A percentile compares a stretch with the other conserved stretches of the same genome.
phyloP scores from a whole-genome alignment of 2,888 invertebrate genomes.

The Tanytarsus gracilentus region DNA sequence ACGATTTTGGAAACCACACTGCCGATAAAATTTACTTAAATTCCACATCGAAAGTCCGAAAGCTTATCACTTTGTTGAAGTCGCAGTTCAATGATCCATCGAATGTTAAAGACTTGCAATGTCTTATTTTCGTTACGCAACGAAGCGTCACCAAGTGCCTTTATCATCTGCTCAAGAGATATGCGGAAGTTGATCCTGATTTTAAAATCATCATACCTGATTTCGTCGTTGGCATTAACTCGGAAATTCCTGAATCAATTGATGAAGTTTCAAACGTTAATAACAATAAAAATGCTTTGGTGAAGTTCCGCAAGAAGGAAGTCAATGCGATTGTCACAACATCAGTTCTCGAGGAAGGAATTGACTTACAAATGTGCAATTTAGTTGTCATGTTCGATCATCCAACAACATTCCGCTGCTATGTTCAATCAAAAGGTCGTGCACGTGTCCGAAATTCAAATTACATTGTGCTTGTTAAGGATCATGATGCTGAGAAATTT shows the following conservation, averaged over 20 bases:
- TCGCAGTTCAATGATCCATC: slow-evolving; percentile 45
- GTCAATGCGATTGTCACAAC: slow-evolving; percentile 63
- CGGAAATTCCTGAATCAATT: slow-evolving; percentile 33
- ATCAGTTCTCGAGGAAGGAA: slow-evolving; percentile 81
- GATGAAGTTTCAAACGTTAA: slow-evolving; percentile 30
- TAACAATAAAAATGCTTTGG: slow-evolving; percentile 35
- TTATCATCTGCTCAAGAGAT: slow-evolving; percentile 54
- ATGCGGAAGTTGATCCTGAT: slow-evolving; percentile 43
- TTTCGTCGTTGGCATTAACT: slow-evolving; percentile 56
- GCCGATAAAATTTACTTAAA: slow-evolving; percentile 44
- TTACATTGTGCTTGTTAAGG: slow-evolving; percentile 50
- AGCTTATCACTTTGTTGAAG: slow-evolving; percentile 53
- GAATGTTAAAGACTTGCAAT: slow-evolving; percentile 37
- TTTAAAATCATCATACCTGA: slow-evolving; percentile 51
- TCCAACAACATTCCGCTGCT: slow-evolving; percentile 65
- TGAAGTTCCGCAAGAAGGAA: slow-evolving; percentile 50
- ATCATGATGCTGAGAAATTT: slow-evolving; percentile 36
- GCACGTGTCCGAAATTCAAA: slow-evolving; percentile 59
- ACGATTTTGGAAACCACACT: background rate
- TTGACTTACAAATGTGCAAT: slow-evolving; percentile 76
- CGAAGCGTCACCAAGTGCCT: slow-evolving; percentile 68
- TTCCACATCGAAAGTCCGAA: slow-evolving; percentile 56
- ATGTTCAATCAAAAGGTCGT: slow-evolving; percentile 82
- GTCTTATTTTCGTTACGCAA: slow-evolving; percentile 40
- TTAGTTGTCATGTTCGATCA: slow-evolving; percentile 67